Percentiles rank a stretch among this genome's conserved stretches.
Conservation (phyloP, 2,797 vertebrate species). For the Chaenodraco wilsoni region DNA sequence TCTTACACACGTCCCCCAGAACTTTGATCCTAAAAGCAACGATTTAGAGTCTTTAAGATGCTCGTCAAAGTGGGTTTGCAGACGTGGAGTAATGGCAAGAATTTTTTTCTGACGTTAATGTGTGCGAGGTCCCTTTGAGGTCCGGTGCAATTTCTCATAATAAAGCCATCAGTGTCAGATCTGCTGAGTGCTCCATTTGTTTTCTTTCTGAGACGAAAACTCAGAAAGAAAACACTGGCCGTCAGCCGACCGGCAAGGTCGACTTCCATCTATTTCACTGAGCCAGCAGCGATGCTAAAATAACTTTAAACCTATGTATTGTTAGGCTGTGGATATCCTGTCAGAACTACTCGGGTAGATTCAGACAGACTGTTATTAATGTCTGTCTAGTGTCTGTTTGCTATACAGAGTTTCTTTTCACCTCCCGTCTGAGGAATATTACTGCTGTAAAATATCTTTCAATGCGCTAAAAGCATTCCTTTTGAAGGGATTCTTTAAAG, state of each 20-base stretch:
- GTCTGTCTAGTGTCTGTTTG: not conserved
- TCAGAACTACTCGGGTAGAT: not conserved
- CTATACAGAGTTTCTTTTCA: not conserved
- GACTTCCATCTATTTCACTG: constrained; percentile 31
- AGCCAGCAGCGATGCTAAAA: not conserved
- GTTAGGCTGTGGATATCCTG: not conserved
- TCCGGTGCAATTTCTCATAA: constrained; percentile 36
- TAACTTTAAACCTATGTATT: not conserved
- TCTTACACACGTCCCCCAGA: not conserved
- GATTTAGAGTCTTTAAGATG: not conserved
- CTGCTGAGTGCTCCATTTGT: constrained; percentile 48
- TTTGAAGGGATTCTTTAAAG: too few species aligned
- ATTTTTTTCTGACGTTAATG: not conserved
- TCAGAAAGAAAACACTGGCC: constrained; percentile 36
- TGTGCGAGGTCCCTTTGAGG: not conserved
- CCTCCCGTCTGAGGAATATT: not conserved
- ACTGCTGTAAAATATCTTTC: too few species aligned
- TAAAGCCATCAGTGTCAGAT: constrained; percentile 50
- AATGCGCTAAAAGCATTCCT: too few species aligned
- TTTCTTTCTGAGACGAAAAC: constrained; percentile 28
- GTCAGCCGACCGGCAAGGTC: constrained; percentile 41
- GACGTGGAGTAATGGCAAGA: not conserved
- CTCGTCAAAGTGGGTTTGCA: not conserved
- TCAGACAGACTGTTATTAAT: too few species aligned
- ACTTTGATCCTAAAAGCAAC: not conserved